phyloP scores from a whole-genome alignment of 2,797 vertebrate species.

The Alexandromys oeconomus region DNA sequence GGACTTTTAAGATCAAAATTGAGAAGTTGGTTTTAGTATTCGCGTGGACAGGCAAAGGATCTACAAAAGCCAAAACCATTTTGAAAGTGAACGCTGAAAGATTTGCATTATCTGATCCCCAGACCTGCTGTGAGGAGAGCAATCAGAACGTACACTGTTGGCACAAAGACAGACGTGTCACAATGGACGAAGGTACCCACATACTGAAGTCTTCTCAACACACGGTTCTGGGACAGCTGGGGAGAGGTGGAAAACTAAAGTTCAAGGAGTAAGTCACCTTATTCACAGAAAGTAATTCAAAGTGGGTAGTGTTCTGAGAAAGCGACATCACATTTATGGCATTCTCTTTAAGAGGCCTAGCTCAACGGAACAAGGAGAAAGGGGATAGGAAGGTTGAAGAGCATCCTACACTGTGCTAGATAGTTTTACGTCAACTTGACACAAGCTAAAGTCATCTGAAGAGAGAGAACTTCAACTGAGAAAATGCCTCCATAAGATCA shows the following conservation, averaged over 20 bases:
- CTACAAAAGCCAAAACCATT: not conserved
- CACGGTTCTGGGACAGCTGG: not conserved
- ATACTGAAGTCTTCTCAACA: not conserved
- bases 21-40: not conserved
- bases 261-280: not conserved
- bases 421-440: too few relatives aligned
- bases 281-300: not conserved
- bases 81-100: not conserved
- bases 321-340: fast-evolving
- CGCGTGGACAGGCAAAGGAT: not conserved
- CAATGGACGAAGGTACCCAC: not conserved
- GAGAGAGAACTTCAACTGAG: too few relatives aligned
- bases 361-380: not conserved
- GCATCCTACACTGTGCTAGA: too few relatives aligned
- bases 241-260: not conserved
- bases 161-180: not conserved
- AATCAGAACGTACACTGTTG: not conserved
- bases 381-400: not conserved
- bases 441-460: too few relatives aligned
- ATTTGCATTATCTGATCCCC: not conserved
- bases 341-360: not conserved
- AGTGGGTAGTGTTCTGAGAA: not conserved
- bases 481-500: too few relatives aligned
- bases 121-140: not conserved
- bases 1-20: not conserved